phyloP scores from a whole-genome alignment of 2,888 invertebrate genomes.

The Calliscelio sp. region DNA sequence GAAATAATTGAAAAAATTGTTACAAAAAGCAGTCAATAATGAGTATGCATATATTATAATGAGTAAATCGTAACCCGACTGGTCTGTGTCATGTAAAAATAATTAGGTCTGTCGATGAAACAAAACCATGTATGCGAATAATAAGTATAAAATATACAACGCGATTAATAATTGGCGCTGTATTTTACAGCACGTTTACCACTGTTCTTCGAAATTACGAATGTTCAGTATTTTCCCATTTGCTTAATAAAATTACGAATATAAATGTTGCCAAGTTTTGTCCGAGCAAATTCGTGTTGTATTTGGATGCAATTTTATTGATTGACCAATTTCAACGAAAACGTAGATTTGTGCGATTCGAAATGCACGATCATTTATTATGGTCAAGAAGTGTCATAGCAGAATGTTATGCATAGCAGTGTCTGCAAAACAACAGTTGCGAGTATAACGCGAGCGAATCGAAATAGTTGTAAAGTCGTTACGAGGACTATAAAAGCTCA shows the following conservation, averaged over 20 bases:
- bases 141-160: background rate
- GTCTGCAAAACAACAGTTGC: slow-evolving; percentile 50
- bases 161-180: background rate
- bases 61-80: no score
- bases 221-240: slow-evolving; percentile 13
- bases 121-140: no score
- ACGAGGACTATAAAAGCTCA: slow-evolving; percentile 73
- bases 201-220: background rate
- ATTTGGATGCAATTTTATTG: slow-evolving; percentile 44
- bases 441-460: slow-evolving; percentile 67
- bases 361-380: slow-evolving; percentile 60
- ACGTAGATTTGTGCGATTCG: slow-evolving; percentile 17
- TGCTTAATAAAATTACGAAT: slow-evolving; percentile 44
- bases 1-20: no score
- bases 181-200: background rate
- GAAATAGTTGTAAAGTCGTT: slow-evolving; percentile 79
- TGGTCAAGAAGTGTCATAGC: slow-evolving; percentile 69
- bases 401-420: slow-evolving; percentile 51
- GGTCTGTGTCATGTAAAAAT: no score
- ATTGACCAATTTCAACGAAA: slow-evolving; percentile 49
- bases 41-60: no score
- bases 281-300: slow-evolving; percentile 20
- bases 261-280: slow-evolving; percentile 11
- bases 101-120: no score
- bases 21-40: no score